phyloP scores from a whole-genome alignment of 2,888 invertebrate species.

The Hartigia nigra region DNA sequence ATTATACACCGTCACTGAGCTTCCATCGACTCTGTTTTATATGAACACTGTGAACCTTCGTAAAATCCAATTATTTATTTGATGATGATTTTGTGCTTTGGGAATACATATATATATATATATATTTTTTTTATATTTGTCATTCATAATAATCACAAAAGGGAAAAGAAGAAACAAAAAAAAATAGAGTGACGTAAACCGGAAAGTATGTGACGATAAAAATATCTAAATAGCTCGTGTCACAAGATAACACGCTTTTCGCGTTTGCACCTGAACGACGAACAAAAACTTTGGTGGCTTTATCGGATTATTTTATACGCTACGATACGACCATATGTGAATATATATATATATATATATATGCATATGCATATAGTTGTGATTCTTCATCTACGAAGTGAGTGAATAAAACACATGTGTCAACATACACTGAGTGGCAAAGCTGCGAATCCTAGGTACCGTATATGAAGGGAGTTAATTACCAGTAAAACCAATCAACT shows the following conservation, averaged over 20 bases:
- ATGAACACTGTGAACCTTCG: neutral
- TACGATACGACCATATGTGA: neutral
- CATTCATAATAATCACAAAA: neutral
- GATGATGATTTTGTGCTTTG: neutral
- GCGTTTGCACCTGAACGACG: neutral
- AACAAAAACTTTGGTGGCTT: neutral
- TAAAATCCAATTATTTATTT: neutral
- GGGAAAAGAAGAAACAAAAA: neutral
- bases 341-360: neutral
- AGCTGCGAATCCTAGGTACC: neutral
- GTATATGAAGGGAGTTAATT: neutral
- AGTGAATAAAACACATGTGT: neutral
- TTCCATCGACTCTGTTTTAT: neutral
- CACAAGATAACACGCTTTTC: neutral
- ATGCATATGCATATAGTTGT: neutral
- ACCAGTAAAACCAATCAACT: neutral
- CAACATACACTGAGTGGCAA: neutral
- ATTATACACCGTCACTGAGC: conserved; percentile 37
- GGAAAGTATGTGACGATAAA: neutral
- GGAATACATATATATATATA: neutral
- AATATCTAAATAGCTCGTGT: neutral
- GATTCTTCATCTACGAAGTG: neutral
- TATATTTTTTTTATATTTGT: neutral
- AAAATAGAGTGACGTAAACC: neutral
- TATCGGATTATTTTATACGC: neutral